Conservation (phyloP, 1,140 invertebrate species). For the Dendrolimus punctatus region DNA sequence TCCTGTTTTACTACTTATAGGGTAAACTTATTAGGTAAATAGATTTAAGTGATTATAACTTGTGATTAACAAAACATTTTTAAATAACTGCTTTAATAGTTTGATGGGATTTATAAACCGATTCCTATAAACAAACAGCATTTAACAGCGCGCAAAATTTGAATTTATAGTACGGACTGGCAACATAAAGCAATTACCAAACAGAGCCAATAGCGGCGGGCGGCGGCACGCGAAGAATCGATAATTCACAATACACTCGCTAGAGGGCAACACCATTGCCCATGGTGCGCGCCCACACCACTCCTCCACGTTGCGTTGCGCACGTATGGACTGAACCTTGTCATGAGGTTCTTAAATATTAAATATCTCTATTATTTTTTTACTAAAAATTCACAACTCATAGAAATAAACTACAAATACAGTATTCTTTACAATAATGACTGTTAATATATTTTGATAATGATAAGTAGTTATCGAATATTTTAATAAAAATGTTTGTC, state of each 20-base stretch:
- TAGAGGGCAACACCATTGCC: slow-evolving; percentile 60
- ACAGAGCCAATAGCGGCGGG: slow-evolving; percentile 54
- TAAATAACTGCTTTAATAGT: too few species aligned
- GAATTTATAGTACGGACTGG: slow-evolving; percentile 67
- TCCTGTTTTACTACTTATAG: too few species aligned
- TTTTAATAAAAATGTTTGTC: too few species aligned
- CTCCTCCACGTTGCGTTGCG: slow-evolving; percentile 66
- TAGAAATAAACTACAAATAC: too few species aligned
- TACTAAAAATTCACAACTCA: neutral
- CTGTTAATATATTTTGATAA: too few species aligned
- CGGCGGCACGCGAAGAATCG: slow-evolving; percentile 65
- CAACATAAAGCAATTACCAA: slow-evolving; percentile 68
- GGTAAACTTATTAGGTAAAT: too few species aligned
- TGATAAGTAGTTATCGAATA: too few species aligned
- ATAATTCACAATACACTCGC: slow-evolving; percentile 70
- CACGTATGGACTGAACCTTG: slow-evolving; percentile 45
- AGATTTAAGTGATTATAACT: too few species aligned
- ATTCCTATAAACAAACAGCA: too few species aligned
- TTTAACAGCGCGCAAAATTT: slow-evolving; percentile 58
- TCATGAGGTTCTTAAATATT: slow-evolving; percentile 27
- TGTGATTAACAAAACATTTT: too few species aligned
- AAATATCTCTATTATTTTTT: slow-evolving; percentile 3
- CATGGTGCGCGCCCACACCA: slow-evolving; percentile 65
- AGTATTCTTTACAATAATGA: too few species aligned
- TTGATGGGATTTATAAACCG: too few species aligned